These are phyloP conservation scores for Lagocephalus sceleratus DNA, from an alignment of 2,797 vertebrate species.

Conservation along the genomic window DNA sequence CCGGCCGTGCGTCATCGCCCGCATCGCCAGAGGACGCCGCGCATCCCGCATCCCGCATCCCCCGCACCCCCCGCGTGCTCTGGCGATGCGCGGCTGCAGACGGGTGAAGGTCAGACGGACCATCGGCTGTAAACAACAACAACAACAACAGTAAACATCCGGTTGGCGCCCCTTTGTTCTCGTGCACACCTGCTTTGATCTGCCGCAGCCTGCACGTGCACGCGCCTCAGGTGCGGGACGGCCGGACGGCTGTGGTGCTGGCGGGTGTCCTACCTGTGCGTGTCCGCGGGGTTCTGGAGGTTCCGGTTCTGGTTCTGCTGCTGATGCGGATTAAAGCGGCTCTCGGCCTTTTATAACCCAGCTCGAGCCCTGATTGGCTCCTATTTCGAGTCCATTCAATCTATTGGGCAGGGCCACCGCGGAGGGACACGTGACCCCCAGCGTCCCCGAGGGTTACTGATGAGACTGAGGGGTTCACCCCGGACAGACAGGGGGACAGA, in stretches of 20 bases:
- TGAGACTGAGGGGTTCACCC: too few relatives aligned
- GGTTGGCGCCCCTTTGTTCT: slow-evolving; percentile 22
- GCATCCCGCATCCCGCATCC: too few relatives aligned
- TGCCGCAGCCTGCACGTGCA: neutral
- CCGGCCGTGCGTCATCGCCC: too few relatives aligned
- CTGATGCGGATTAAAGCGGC: slow-evolving; percentile 56
- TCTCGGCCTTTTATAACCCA: slow-evolving; percentile 49
- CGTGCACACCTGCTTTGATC: neutral
- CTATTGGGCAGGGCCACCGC: slow-evolving; percentile 72
- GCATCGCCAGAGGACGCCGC: too few relatives aligned
- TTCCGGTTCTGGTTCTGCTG: slow-evolving; percentile 35
- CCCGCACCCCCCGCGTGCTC: too few relatives aligned
- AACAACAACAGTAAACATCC: neutral
- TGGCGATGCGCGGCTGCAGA: too few relatives aligned
- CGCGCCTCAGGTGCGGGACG: neutral
- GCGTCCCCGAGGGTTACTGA: neutral
- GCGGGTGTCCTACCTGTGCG: slow-evolving; percentile 44
- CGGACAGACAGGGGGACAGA: too few relatives aligned
- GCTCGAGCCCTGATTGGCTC: slow-evolving; percentile 78
- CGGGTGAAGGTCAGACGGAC: neutral
- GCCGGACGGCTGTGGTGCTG: neutral
- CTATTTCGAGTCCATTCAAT: slow-evolving; percentile 97
- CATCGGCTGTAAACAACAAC: neutral
- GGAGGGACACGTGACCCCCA: slow-evolving; percentile 26
- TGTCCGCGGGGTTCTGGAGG: slow-evolving; percentile 15